Evolutionary conservation across 2,113 vertebrate genomes (phyloP).

Genomic region (Lichenostomus cassidix): DNA sequence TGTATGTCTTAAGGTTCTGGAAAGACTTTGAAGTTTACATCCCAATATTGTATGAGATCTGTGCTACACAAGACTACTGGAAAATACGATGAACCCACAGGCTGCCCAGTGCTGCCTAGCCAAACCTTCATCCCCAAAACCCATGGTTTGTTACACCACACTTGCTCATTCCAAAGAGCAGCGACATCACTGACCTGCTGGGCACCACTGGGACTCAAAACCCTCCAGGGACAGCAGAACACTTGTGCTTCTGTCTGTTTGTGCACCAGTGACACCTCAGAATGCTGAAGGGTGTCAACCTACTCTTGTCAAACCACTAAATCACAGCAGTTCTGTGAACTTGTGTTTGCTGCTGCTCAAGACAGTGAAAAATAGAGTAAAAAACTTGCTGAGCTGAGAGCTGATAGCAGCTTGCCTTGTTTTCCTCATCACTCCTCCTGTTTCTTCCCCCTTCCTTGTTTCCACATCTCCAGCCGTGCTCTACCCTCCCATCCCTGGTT

Average conservation of each 20-base stretch:
- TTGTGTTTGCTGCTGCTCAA: background rate
- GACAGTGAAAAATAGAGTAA: background rate
- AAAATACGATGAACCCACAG: background rate
- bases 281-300: background rate
- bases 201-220: background rate
- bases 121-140: background rate
- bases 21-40: background rate
- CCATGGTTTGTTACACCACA: accelerated
- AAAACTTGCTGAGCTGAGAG: background rate
- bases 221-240: background rate
- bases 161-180: background rate
- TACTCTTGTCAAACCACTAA: too few species aligned
- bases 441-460: background rate
- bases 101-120: background rate
- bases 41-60: background rate
- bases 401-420: background rate
- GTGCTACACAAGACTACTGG: background rate
- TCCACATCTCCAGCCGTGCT: background rate
- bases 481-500: background rate
- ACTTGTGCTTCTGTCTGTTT: background rate
- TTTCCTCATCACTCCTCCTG: background rate
- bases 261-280: background rate
- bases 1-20: background rate
- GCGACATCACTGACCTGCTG: background rate
- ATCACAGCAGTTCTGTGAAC: background rate